These are phyloP conservation scores for Globodera rostochiensis DNA, from an alignment of 1,140 invertebrate species.

Conservation along the genomic window DNA sequence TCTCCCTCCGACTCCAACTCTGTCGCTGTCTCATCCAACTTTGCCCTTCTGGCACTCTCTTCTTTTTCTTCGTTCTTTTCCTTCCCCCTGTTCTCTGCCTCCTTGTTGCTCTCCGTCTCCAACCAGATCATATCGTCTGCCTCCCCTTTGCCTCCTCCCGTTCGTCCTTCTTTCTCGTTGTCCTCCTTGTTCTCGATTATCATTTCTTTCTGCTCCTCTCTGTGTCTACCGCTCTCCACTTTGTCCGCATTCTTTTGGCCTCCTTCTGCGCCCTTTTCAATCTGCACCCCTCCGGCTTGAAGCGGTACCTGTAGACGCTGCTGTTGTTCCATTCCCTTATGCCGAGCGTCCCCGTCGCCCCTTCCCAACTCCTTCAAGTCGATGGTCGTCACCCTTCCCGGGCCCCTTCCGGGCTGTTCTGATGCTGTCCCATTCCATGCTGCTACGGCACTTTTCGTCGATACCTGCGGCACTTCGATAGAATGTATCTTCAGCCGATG, in stretches of 20 bases:
- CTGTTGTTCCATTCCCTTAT: background rate
- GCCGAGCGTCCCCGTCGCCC: too few species aligned
- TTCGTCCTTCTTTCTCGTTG: background rate
- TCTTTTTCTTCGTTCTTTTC: constrained; percentile 1
- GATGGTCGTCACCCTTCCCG: background rate
- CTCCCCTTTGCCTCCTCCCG: background rate
- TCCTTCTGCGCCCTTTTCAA: background rate
- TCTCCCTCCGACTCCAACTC: background rate
- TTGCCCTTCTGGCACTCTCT: background rate
- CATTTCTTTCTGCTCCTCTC: background rate
- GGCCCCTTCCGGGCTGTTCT: background rate
- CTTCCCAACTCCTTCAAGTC: background rate
- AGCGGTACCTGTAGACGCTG: background rate
- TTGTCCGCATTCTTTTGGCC: background rate
- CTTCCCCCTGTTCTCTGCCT: background rate
- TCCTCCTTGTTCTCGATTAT: background rate
- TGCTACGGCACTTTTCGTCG: background rate
- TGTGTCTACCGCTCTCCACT: background rate
- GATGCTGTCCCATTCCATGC: background rate
- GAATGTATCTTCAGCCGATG: background rate
- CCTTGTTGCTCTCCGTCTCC: background rate
- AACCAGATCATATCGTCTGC: constrained; percentile 11
- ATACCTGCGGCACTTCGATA: background rate
- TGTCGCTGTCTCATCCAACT: background rate
- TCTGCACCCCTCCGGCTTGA: background rate